Base-by-base conservation (phyloP, 2,797 vertebrate species). In the Microctenopoma stevenorrisi region DNA sequence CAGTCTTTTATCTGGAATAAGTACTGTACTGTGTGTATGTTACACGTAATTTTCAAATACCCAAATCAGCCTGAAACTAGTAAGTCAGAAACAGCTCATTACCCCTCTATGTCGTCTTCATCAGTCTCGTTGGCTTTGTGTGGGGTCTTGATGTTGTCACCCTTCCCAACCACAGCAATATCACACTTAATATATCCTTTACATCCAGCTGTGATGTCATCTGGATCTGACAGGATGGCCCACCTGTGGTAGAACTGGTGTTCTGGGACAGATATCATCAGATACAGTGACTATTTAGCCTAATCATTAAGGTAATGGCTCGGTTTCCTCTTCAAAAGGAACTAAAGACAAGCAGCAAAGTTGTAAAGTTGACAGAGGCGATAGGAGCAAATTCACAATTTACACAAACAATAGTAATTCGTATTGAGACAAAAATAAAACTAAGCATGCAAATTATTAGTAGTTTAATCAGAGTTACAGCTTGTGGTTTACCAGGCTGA, bases 171-270 rank as follows among this genome's bases (percentile, higher is more conserved):
- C 72, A 99, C 96, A 0, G 97, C 95, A 0, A 99, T 80, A 76
- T 98, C 97, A 68, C 97, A 98, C 87, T 98, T 99, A 12, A 99
- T 84, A 0, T 98, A 99, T 48, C 98, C 97, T 87, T 99, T 99
- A 74, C 96, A 94, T 6, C 97, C 91, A 0, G 96, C 95, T 0
- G 96, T 98, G 88, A 99, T 96, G 89, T 98, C 97, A 33, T 96
- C 96, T 0, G 97, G 97, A 74, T 98, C 97, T 0, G 96, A 97
- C 69, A 98, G 87, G 78, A 94, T 89, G 44, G 98, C 97, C 98
- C 97, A 99, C 76, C 96, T 99, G 93, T 98, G 98, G 72, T 97
- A 96, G 87, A 98, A 99, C 90, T 98, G 97, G 81, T 99, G 98
- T 65, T 98, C 97, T 99, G 90, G 0, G 38, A 64, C 4, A 25